These are phyloP conservation scores for Apis florea DNA, from an alignment of 1,140 invertebrate species.

Conservation along the genomic window DNA sequence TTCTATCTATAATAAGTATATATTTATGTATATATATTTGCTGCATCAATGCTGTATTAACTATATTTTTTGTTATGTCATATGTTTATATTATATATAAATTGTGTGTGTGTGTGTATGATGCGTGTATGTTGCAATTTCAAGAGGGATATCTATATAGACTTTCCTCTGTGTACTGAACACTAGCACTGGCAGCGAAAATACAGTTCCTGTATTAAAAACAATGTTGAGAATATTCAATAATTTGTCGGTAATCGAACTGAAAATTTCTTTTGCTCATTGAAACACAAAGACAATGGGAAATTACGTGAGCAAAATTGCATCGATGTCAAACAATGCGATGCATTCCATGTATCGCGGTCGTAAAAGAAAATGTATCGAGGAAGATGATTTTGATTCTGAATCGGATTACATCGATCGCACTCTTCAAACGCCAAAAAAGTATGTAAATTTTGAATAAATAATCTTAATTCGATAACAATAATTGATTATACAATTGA, in stretches of 20 bases:
- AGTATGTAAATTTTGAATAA: conserved; percentile 55
- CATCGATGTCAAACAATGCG: conserved; percentile 75
- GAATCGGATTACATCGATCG: conserved; percentile 78
- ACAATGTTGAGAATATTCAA: conserved; percentile 32
- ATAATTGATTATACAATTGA: background rate
- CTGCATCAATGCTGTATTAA: too few species aligned
- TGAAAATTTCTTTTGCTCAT: conserved; percentile 11
- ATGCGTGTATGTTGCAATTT: background rate
- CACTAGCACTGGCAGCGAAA: background rate
- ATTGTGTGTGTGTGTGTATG: too few species aligned
- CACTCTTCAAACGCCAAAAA: conserved; percentile 78
- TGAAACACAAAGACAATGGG: conserved; percentile 69
- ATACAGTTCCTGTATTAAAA: conserved; percentile 13
- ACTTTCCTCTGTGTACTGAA: background rate
- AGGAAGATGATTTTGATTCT: conserved; percentile 74
- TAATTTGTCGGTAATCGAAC: background rate
- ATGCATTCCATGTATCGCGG: conserved; percentile 75
- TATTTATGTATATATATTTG: too few species aligned
- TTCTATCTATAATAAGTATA: background rate
- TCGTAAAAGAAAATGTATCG: conserved; percentile 77
- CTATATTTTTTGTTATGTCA: conserved; percentile 38
- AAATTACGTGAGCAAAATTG: conserved; percentile 73
- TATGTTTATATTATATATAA: conserved; percentile 35
- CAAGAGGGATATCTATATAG: background rate
- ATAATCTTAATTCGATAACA: background rate